phyloP scores from a whole-genome alignment of 1,140 invertebrate species.

The Lepidurus couesii region DNA sequence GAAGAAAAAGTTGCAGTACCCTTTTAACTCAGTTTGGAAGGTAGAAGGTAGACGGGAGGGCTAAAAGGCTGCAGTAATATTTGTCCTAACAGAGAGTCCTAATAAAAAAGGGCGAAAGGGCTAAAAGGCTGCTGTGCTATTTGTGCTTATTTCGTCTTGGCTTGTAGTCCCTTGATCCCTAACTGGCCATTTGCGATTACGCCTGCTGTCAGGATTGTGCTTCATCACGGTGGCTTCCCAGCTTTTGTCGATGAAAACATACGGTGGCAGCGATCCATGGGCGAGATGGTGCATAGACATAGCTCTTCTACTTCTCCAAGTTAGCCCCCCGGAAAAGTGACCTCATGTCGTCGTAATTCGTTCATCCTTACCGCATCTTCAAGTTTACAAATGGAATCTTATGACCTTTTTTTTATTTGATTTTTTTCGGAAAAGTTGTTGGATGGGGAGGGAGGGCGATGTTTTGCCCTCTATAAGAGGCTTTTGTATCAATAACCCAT shows the following conservation, averaged over 20 bases:
- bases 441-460: no score
- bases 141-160: conserved; percentile 16
- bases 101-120: background rate
- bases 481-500: no score
- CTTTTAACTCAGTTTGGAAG: no score
- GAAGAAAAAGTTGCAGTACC: no score
- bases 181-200: conserved; percentile 21
- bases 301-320: background rate
- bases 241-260: conserved; percentile 13
- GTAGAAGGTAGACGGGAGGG: no score
- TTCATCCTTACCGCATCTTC: conserved; percentile 2
- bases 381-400: conserved; percentile 7
- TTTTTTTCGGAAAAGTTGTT: no score
- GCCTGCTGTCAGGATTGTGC: conserved; percentile 17
- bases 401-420: background rate
- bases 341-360: conserved; percentile 2
- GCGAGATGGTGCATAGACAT: background rate
- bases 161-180: conserved; percentile 21
- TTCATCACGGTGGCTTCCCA: background rate
- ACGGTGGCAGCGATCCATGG: background rate
- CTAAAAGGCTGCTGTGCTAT: background rate
- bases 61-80: conserved; percentile 2
- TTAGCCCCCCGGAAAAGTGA: background rate
- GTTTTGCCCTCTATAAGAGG: no score
- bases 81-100: background rate